Conservation (phyloP, 2,888 invertebrate species). For the Lithophane ornitopus region DNA sequence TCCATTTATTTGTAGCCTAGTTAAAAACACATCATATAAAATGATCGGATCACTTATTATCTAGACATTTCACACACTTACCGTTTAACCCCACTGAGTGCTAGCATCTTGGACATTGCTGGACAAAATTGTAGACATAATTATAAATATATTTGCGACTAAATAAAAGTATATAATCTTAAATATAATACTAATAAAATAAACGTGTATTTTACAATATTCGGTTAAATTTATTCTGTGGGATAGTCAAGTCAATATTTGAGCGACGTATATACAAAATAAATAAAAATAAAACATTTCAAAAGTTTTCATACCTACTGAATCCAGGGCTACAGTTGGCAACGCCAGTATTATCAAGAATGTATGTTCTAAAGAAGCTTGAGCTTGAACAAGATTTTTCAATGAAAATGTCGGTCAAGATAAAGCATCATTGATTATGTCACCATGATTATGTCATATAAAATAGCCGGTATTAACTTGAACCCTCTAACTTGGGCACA, state of each 20-base stretch:
- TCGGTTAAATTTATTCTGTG: constrained; percentile 11
- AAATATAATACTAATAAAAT: constrained; percentile 23
- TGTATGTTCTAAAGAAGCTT: not conserved
- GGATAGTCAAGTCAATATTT: not conserved
- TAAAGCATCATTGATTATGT: not conserved
- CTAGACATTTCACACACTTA: constrained; percentile 65
- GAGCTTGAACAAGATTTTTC: constrained; percentile 6
- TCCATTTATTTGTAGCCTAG: constrained; percentile 67
- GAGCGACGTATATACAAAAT: not conserved
- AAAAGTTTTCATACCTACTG: not conserved
- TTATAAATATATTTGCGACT: constrained; percentile 12
- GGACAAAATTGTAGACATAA: constrained; percentile 46
- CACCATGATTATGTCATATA: not conserved
- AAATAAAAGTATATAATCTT: constrained; percentile 27
- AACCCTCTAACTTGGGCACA: not conserved
- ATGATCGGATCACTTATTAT: constrained; percentile 68
- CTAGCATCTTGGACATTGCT: constrained; percentile 63
- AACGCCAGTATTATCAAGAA: not conserved
- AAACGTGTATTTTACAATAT: constrained; percentile 16
- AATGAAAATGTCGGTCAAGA: not conserved
- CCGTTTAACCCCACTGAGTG: constrained; percentile 57
- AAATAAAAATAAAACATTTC: not conserved
- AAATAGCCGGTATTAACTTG: not conserved
- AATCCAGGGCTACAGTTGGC: not conserved
- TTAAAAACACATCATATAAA: constrained; percentile 73